phyloP scores from a whole-genome alignment of 2,888 invertebrate species.

The Nebria brevicollis region DNA sequence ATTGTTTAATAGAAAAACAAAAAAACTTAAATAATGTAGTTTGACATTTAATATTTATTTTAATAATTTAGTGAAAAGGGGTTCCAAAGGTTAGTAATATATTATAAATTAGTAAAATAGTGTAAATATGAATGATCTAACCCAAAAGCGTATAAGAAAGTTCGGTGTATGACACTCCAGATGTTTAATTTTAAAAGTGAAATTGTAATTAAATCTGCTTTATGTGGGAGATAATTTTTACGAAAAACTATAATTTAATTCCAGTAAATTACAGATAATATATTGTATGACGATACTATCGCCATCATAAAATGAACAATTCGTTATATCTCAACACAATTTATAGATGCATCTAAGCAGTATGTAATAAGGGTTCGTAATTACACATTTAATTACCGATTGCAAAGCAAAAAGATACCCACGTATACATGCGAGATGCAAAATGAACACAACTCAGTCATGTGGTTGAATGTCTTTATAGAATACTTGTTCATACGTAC shows the following conservation, averaged over 20 bases:
- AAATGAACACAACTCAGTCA: slow-evolving; percentile 17
- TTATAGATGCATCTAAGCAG: slow-evolving; percentile 19
- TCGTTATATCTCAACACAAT: slow-evolving; percentile 26
- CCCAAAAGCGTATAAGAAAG: too few species aligned
- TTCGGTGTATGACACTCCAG: too few species aligned
- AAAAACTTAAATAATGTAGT: too few species aligned
- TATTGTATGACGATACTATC: slow-evolving; percentile 6
- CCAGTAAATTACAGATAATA: background rate
- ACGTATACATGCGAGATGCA: slow-evolving; percentile 20
- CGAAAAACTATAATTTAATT: background rate
- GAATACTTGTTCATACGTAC: too few species aligned
- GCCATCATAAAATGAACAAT: slow-evolving; percentile 23
- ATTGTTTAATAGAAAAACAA: too few species aligned
- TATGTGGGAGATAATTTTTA: background rate
- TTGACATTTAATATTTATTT: too few species aligned
- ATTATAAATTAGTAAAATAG: too few species aligned
- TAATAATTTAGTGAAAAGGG: too few species aligned
- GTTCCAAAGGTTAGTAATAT: too few species aligned
- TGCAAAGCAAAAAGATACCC: background rate
- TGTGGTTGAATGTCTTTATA: slow-evolving; percentile 34
- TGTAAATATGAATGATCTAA: too few species aligned
- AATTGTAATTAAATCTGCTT: background rate
- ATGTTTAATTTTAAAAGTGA: too few species aligned
- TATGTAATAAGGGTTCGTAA: slow-evolving; percentile 20
- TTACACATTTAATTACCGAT: slow-evolving; percentile 38